Percentiles rank a stretch among this genome's conserved stretches.
Evolutionary conservation across 2,888 invertebrate species (phyloP).

Genomic region (Ephialtes manifestator): DNA sequence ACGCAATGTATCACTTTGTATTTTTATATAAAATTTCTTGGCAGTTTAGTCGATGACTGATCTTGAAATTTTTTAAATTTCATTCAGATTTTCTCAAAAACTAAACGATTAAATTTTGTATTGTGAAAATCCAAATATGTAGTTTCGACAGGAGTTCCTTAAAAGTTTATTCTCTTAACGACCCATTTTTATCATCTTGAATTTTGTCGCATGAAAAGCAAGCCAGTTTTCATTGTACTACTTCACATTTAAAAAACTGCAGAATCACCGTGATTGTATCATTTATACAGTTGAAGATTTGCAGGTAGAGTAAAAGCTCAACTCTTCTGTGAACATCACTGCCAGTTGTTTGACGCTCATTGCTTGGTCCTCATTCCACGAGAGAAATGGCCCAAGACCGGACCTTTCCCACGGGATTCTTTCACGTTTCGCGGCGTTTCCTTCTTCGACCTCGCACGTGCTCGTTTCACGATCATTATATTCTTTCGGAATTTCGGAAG

Average conservation of each 20-base stretch:
- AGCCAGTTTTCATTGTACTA: not conserved
- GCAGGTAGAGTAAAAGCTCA: conserved; percentile 35
- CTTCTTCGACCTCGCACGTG: conserved; percentile 65
- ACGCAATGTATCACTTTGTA: too few species aligned
- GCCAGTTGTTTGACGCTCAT: conserved; percentile 34
- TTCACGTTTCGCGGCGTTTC: conserved; percentile 66
- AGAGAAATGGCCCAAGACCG: conserved; percentile 37
- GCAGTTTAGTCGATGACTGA: too few species aligned
- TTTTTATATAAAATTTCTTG: too few species aligned
- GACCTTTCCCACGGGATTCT: conserved; percentile 69
- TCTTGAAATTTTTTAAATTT: too few species aligned
- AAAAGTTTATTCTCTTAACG: too few species aligned
- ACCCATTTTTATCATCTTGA: too few species aligned
- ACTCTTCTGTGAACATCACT: not conserved
- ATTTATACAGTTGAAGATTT: not conserved
- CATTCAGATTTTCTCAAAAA: too few species aligned
- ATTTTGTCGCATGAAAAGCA: not conserved
- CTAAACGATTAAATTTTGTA: too few species aligned
- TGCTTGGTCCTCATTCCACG: conserved; percentile 22
- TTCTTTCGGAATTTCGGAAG: conserved; percentile 58
- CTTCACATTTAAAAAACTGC: not conserved
- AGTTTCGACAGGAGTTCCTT: too few species aligned
- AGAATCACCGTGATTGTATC: not conserved
- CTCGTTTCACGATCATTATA: conserved; percentile 61
- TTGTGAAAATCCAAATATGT: too few species aligned